A percentile compares a stretch with the other conserved stretches of the same genome.
Evolutionary conservation across 2,113 vertebrate genomes (phyloP).

Genomic region (Geococcyx californianus): DNA sequence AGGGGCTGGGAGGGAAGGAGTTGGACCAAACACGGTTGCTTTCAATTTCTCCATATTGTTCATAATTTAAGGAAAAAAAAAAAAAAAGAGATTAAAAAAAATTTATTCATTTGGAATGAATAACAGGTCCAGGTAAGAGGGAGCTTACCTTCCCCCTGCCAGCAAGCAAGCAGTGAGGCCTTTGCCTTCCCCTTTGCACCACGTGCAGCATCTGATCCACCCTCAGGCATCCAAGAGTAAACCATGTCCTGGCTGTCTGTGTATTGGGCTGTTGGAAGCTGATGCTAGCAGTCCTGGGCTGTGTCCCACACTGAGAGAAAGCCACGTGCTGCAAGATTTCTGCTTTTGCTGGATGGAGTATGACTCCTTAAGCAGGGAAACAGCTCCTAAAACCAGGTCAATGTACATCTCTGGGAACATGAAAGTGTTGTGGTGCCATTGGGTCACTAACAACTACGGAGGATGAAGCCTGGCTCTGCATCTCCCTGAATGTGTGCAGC

Average conservation of each 20-base stretch:
- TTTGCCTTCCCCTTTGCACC: slow-evolving; percentile 33
- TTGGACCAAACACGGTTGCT: slow-evolving; percentile 52
- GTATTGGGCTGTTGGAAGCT: slow-evolving; percentile 23
- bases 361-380: slow-evolving; percentile 10
- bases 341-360: slow-evolving; percentile 43
- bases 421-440: background rate
- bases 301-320: slow-evolving; percentile 17
- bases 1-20: slow-evolving; percentile 67
- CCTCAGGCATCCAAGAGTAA: slow-evolving; percentile 47
- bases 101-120: slow-evolving; percentile 57
- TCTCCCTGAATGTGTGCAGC: background rate
- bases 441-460: background rate
- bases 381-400: background rate
- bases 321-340: slow-evolving; percentile 12
- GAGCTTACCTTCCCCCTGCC: slow-evolving; percentile 37
- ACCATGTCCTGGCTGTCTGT: slow-evolving; percentile 13
- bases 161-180: slow-evolving; percentile 47
- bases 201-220: slow-evolving; percentile 45
- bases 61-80: slow-evolving; percentile 63
- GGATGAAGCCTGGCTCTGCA: slow-evolving; percentile 22
- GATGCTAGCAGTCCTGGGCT: slow-evolving; percentile 6
- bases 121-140: slow-evolving; percentile 50
- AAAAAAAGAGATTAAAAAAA: background rate
- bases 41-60: slow-evolving; percentile 76
- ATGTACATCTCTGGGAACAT: background rate